Evolutionary conservation across 2,888 invertebrate species (phyloP).

Genomic region (Bombyx huttoni): DNA sequence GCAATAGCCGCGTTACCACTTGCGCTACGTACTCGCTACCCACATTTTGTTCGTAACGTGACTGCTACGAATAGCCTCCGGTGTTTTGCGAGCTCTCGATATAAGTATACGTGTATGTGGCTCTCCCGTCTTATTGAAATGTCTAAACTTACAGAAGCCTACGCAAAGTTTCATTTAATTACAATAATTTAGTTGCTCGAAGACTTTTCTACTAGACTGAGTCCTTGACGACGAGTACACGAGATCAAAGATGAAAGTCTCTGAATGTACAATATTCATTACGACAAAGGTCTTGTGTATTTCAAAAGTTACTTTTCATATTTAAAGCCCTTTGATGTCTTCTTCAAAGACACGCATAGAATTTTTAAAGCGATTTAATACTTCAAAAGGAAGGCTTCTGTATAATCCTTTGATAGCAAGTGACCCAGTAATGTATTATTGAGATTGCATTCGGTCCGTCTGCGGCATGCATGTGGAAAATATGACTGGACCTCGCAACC

Average conservation of each 20-base stretch:
- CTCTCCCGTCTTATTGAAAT: slow-evolving; percentile 1
- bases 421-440: slow-evolving; percentile 40
- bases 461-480: slow-evolving; percentile 33
- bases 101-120: slow-evolving; percentile 1
- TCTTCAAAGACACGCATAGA: slow-evolving; percentile 37
- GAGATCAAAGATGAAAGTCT: not conserved
- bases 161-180: not conserved
- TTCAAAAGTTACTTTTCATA: slow-evolving; percentile 5
- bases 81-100: slow-evolving; percentile 16
- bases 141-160: slow-evolving; percentile 1
- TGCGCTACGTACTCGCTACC: not conserved
- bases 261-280: slow-evolving; percentile 2
- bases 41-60: not conserved
- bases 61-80: slow-evolving; percentile 14
- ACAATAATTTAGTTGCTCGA: not conserved
- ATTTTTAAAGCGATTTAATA: slow-evolving; percentile 38
- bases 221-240: not conserved
- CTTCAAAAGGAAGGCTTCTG: slow-evolving; percentile 29
- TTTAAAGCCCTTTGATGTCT: slow-evolving; percentile 30
- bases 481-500: slow-evolving; percentile 13
- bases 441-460: slow-evolving; percentile 43
- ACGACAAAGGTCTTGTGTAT: slow-evolving; percentile 5
- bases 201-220: not conserved
- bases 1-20: slow-evolving; percentile 14
- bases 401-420: slow-evolving; percentile 52